A percentile compares a stretch with the other conserved stretches of the same genome.
Evolutionary conservation across 2,797 vertebrate species (phyloP).

Genomic region (Salarias fasciatus): DNA sequence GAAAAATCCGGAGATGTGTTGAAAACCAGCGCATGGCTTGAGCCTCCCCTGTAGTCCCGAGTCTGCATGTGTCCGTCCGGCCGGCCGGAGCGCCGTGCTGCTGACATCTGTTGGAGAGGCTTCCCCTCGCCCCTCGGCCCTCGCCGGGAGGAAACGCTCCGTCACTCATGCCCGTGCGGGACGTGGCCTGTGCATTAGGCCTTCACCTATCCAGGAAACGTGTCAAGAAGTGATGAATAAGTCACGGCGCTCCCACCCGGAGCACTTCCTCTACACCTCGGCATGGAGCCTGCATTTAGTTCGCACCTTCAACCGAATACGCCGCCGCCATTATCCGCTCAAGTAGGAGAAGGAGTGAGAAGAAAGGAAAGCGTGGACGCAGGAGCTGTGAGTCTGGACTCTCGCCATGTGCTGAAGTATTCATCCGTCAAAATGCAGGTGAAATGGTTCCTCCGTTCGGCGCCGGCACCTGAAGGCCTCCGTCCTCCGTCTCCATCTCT

Average conservation of each 20-base stretch:
- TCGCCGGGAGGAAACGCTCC: slow-evolving; percentile 33
- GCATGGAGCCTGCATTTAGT: slow-evolving; percentile 58
- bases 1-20: no score
- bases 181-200: slow-evolving; percentile 32
- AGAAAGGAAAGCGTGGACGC: slow-evolving; percentile 21
- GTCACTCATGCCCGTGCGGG: slow-evolving; percentile 49
- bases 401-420: slow-evolving; percentile 43
- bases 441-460: slow-evolving; percentile 31
- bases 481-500: slow-evolving; percentile 27
- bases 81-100: no score
- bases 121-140: slow-evolving; percentile 21
- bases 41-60: no score
- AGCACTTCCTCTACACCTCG: slow-evolving; percentile 29
- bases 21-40: no score
- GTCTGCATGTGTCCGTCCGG: no score
- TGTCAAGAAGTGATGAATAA: slow-evolving; percentile 72
- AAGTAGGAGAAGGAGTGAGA: slow-evolving; percentile 16
- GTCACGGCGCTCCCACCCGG: slow-evolving; percentile 40
- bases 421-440: slow-evolving; percentile 45
- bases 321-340: slow-evolving; percentile 50
- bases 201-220: slow-evolving; percentile 43
- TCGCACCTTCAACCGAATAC: slow-evolving; percentile 66
- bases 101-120: slow-evolving; percentile 40
- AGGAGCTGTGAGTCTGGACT: slow-evolving; percentile 11
- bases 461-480: slow-evolving; percentile 25